phyloP scores from a whole-genome alignment of 2,113 vertebrate species.

The Muntiacus muntjak region DNA sequence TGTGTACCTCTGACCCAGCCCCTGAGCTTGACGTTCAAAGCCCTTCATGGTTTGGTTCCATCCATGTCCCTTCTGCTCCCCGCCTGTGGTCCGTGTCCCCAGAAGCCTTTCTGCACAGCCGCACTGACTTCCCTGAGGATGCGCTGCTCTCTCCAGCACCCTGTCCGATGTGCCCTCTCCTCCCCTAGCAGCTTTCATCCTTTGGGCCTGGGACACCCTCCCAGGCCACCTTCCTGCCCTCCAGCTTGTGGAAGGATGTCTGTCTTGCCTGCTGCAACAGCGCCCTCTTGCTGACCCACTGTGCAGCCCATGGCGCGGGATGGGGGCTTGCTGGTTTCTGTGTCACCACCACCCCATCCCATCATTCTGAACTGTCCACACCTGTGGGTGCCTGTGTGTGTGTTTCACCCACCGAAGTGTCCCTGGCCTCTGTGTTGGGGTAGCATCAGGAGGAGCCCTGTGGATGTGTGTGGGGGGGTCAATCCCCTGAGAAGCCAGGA shows the following conservation, averaged over 20 bases:
- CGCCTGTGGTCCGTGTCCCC: neutral
- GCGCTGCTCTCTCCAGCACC: neutral
- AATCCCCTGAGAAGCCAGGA: neutral
- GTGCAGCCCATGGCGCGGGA: fast-evolving
- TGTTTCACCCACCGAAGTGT: neutral
- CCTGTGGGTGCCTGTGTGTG: neutral
- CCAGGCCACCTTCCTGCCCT: neutral
- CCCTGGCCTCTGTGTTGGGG: neutral
- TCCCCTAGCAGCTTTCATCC: neutral
- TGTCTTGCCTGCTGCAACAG: neutral
- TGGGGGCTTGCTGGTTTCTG: neutral
- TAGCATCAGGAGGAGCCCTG: neutral
- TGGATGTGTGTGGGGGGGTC: neutral
- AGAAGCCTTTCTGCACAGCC: neutral
- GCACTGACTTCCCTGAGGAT: neutral
- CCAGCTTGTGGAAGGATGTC: no score
- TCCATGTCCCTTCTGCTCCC: neutral
- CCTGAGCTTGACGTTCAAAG: neutral
- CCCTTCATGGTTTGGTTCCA: neutral
- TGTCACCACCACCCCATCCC: neutral
- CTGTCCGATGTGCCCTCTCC: neutral
- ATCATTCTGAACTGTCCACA: neutral
- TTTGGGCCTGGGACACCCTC: neutral
- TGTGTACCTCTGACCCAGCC: neutral
- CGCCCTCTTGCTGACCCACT: neutral